Percentiles rank a stretch among this genome's conserved stretches.
These are phyloP conservation scores for Littorina saxatilis DNA, from an alignment of 1,140 invertebrate genomes.

Conservation along the genomic window DNA sequence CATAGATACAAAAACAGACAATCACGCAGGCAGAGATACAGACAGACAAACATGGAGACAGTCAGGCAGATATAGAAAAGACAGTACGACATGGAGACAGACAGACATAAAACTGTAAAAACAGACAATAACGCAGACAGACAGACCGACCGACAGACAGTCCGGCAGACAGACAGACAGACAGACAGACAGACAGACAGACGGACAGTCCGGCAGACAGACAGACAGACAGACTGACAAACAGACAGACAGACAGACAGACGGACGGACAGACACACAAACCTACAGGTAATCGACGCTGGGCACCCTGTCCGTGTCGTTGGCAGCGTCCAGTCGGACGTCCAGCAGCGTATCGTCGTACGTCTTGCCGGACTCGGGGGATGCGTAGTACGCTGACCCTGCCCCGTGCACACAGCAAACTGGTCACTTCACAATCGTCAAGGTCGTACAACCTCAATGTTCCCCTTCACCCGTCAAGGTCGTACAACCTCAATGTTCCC, in stretches of 20 bases:
- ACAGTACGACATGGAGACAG: not conserved
- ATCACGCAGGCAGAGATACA: too few relatives aligned
- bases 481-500: too few relatives aligned
- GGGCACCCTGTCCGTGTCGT: not conserved
- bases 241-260: not conserved
- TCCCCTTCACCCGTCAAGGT: too few relatives aligned
- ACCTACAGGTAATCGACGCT: conserved; percentile 12
- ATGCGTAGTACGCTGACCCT: conserved; percentile 51
- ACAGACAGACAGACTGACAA: not conserved
- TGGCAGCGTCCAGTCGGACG: conserved; percentile 39
- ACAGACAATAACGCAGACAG: not conserved
- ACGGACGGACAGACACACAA: not conserved
- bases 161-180: not conserved
- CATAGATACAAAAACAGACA: not conserved
- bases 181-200: not conserved
- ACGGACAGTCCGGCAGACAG: not conserved
- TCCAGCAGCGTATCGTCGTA: conserved; percentile 51
- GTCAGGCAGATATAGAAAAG: not conserved
- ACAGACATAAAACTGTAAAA: not conserved
- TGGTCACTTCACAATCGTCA: not conserved
- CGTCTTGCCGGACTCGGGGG: conserved; percentile 43
- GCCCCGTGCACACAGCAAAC: not conserved
- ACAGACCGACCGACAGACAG: not conserved
- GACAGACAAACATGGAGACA: not conserved
- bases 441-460: too few relatives aligned